Percentiles rank a stretch among this genome's conserved stretches.
Evolutionary conservation across 1,140 invertebrate genomes (phyloP).

Genomic region (Drosophila grimshawi): DNA sequence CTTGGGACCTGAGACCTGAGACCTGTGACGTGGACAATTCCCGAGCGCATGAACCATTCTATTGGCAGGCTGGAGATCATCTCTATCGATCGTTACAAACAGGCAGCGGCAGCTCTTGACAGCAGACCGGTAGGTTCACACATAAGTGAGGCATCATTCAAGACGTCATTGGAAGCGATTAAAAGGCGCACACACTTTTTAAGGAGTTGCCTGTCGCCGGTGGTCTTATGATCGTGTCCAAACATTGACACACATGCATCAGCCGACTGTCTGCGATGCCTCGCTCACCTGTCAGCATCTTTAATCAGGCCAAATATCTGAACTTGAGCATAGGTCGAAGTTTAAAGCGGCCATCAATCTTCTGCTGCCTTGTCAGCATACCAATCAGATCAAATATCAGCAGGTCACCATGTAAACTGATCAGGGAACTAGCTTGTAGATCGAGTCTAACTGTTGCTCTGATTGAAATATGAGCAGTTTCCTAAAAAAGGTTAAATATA

Average conservation of each 20-base stretch:
- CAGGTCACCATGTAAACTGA: conserved; percentile 21
- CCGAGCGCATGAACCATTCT: conserved; percentile 62
- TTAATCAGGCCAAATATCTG: conserved; percentile 49
- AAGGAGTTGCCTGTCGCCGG: conserved; percentile 65
- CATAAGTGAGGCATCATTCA: conserved; percentile 81
- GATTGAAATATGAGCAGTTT: conserved; percentile 23
- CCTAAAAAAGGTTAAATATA: no score
- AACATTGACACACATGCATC: conserved; percentile 34
- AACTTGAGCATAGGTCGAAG: not conserved
- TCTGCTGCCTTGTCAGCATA: conserved; percentile 22
- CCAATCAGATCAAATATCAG: conserved; percentile 35
- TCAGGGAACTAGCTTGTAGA: not conserved
- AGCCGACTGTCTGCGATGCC: conserved; percentile 20
- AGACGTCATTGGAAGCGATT: conserved; percentile 77
- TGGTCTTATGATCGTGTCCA: conserved; percentile 51
- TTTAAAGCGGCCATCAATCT: conserved; percentile 37
- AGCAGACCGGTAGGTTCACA: conserved; percentile 79
- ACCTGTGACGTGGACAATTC: not conserved
- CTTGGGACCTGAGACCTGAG: no score
- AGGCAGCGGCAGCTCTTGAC: conserved; percentile 76
- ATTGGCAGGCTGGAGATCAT: conserved; percentile 69
- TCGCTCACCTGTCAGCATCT: conserved; percentile 63
- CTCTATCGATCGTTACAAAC: conserved; percentile 72
- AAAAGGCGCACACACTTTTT: conserved; percentile 69
- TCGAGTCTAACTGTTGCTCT: not conserved